A percentile compares a stretch with the other conserved stretches of the same genome.
Evolutionary conservation across 2,888 invertebrate genomes (phyloP).

Genomic region (Dynastes hyllus): DNA sequence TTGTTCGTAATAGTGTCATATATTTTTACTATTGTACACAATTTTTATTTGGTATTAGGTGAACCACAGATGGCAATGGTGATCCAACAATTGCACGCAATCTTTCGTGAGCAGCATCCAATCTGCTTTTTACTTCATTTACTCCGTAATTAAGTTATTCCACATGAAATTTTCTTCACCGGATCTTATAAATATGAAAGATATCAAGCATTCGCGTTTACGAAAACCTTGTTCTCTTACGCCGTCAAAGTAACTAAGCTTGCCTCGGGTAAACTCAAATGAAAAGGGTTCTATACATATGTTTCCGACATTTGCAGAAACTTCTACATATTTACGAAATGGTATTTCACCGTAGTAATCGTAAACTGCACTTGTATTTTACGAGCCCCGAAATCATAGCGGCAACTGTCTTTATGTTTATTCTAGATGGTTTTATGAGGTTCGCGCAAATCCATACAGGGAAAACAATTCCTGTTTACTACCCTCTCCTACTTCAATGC

Average conservation of each 20-base stretch:
- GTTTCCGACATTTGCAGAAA: not conserved
- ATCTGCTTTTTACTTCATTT: slow-evolving; percentile 22
- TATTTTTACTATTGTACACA: not conserved
- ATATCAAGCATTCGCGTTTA: slow-evolving; percentile 18
- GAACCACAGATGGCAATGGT: not conserved
- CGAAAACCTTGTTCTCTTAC: not conserved
- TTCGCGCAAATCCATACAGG: not conserved
- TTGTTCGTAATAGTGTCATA: not conserved
- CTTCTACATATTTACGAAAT: slow-evolving; percentile 3
- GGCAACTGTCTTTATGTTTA: not conserved
- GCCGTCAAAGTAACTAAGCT: slow-evolving; percentile 18
- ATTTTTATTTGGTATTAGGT: slow-evolving; percentile 4
- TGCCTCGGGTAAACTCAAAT: slow-evolving; percentile 8
- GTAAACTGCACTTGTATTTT: not conserved
- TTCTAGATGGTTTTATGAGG: not conserved
- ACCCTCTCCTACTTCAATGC: not conserved
- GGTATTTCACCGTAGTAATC: not conserved
- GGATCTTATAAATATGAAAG: slow-evolving; percentile 20
- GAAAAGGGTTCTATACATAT: not conserved
- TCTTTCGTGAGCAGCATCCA: slow-evolving; percentile 8
- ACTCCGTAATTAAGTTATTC: slow-evolving; percentile 14
- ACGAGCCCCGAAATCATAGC: not conserved
- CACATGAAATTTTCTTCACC: slow-evolving; percentile 19
- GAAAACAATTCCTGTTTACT: not conserved
- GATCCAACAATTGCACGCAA: slow-evolving; percentile 14